Conservation (phyloP, 2,797 vertebrate genomes). For the Liasis olivaceus region DNA sequence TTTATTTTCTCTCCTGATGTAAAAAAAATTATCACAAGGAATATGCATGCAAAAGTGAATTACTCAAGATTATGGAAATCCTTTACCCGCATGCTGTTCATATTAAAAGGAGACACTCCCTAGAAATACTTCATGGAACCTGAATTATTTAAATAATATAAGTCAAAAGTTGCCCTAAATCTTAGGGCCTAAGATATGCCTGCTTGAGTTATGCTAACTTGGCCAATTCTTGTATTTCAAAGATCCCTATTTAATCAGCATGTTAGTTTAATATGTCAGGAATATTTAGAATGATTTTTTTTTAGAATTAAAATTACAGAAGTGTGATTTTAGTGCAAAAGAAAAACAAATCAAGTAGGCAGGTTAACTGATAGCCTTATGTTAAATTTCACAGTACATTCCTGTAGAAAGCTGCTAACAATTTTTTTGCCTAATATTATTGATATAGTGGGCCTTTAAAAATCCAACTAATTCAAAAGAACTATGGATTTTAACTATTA, state of each 20-base stretch:
- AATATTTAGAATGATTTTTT: constrained; percentile 35
- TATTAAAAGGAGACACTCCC: not conserved
- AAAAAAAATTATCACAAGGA: not conserved
- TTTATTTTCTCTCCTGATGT: not conserved
- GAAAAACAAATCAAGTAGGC: constrained; percentile 16
- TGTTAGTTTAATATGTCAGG: constrained; percentile 42
- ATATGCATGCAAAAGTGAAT: not conserved
- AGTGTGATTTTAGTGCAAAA: constrained; percentile 6
- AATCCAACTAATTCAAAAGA: not conserved
- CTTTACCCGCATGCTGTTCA: not conserved
- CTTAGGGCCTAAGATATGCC: constrained; percentile 32
- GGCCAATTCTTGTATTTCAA: constrained; percentile 33
- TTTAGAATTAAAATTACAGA: constrained; percentile 26
- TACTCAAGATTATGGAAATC: not conserved
- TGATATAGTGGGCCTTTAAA: constrained; percentile 26
- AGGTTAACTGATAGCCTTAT: constrained; percentile 21
- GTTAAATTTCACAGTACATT: constrained; percentile 15
- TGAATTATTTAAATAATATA: constrained; percentile 9
- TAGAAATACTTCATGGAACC: not conserved
- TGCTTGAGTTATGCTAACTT: not conserved
- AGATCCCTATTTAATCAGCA: constrained; percentile 28
- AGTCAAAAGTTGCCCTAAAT: constrained; percentile 43
- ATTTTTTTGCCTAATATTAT: constrained; percentile 27
- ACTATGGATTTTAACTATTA: not conserved
- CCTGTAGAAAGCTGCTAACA: not conserved